Evolutionary conservation across 2,113 vertebrate species (phyloP).

Genomic region (Cephalopholis sonnerati): DNA sequence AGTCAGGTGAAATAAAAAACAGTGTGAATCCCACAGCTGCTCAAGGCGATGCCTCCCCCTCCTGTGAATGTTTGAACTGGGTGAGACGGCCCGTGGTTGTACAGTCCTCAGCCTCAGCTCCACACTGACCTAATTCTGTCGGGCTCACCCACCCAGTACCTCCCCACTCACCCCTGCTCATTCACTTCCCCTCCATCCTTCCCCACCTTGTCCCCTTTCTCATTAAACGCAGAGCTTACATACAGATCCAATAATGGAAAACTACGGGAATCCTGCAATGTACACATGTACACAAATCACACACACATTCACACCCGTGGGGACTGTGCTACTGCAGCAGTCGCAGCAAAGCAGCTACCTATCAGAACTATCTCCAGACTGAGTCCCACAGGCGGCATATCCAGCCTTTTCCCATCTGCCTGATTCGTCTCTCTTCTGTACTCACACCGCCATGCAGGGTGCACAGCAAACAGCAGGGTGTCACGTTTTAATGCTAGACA

Average conservation of each 20-base stretch:
- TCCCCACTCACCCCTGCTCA: constrained; percentile 40
- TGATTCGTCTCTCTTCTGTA: constrained; percentile 30
- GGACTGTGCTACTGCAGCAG: constrained; percentile 6
- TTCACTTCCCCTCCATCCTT: constrained; percentile 13
- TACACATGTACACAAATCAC: neutral
- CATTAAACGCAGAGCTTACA: constrained; percentile 3
- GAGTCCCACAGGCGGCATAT: constrained; percentile 48
- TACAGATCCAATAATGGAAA: constrained; percentile 9
- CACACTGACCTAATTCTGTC: constrained; percentile 82
- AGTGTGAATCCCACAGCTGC: neutral
- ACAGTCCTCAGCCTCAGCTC: constrained; percentile 59
- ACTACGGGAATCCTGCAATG: constrained; percentile 8
- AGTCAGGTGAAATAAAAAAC: rapidly evolving
- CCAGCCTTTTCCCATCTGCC: constrained; percentile 42
- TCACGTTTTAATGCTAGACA: constrained; percentile 1
- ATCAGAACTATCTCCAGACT: constrained; percentile 48
- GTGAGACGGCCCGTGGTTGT: constrained; percentile 63
- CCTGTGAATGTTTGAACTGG: constrained; percentile 57
- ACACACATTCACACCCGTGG: constrained; percentile 13
- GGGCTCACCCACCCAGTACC: constrained; percentile 46
- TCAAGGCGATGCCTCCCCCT: constrained; percentile 48
- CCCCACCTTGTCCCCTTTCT: constrained; percentile 22
- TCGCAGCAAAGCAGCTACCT: constrained; percentile 26
- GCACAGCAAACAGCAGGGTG: constrained; percentile 22
- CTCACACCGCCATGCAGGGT: constrained; percentile 2